phyloP scores from a whole-genome alignment of 2,888 invertebrate genomes.

The Theodoxus fluviatilis region DNA sequence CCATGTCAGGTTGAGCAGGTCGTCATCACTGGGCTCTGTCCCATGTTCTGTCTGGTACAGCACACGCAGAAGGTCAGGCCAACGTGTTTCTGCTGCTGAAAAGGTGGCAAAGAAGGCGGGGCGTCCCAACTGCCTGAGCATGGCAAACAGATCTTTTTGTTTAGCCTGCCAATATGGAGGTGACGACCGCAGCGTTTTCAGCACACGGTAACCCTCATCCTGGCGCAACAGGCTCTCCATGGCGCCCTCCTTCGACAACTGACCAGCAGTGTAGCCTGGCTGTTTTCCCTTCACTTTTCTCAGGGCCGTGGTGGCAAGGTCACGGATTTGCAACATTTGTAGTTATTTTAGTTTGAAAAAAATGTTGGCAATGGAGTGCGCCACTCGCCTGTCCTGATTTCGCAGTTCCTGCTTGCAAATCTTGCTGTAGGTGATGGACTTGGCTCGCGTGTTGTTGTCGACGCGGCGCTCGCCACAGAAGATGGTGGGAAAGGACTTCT shows the following conservation, averaged over 20 bases:
- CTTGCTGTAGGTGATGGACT: neutral
- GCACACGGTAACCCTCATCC: constrained; percentile 28
- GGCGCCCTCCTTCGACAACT: neutral
- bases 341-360: constrained; percentile 15
- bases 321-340: constrained; percentile 9
- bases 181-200: constrained; percentile 27
- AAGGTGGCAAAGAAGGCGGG: constrained; percentile 36
- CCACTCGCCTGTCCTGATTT: constrained; percentile 8
- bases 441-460: neutral
- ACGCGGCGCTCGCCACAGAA: neutral
- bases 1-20: constrained; percentile 25
- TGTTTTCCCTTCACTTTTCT: neutral
- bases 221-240: neutral
- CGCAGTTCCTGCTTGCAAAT: constrained; percentile 7
- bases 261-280: constrained; percentile 1
- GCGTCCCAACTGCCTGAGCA: constrained; percentile 37
- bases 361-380: constrained; percentile 2
- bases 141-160: constrained; percentile 33
- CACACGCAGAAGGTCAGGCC: constrained; percentile 2
- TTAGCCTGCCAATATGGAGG: constrained; percentile 9
- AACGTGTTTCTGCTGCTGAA: constrained; percentile 34
- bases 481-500: no score
- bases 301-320: neutral
- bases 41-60: neutral
- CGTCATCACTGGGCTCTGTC: neutral